Base-by-base conservation (phyloP, 2,888 invertebrate species). In the Lasioglossum calceatum region DNA sequence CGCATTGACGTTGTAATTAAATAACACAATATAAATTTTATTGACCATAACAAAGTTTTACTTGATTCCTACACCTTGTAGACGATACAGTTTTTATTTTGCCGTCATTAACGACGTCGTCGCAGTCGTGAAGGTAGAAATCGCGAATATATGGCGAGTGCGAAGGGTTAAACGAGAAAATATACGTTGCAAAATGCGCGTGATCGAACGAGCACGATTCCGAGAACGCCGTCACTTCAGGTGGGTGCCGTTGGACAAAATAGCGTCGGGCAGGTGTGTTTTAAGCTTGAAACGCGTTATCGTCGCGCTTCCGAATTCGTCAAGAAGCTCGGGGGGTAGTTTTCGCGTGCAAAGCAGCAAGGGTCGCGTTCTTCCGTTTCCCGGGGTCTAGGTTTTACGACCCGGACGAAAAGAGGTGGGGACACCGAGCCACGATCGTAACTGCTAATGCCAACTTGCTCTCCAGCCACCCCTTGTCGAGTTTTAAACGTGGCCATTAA, bases 401-500 rank as follows among this genome's bases (percentile, higher is more conserved):
- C 73, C 77, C 64, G 87, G 73, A 81, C 82, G 77, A 84, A 70
- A 85, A 88, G 58, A n/a, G 81, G 76, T 75, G 73, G 83, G 80
- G 84, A 86, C 80, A 86, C 83, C 82, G 79, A 84, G 79, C 84
- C 79, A 88, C 88, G 90, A 91, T 77, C 83, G 82, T 83, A 67
- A 44, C 78, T 72, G 73, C 80, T 83, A 91, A 87, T 81, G 58
- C 78, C 44, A 79, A 82, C 74, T 91, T 77, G 77, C 83, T 58
- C 79, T 77, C 84, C 81, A 73, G 76, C 72, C 75, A 81, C 74
- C 80, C 75, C 86, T 84, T 77, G 73, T 77, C 67, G 84, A 82
- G 86, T 82, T 90, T 90, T 82, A 88, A 91, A 79, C 86, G 79
- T 73, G 42, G 54, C 85, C 88, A 81, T 90, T 87, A 86, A 90